These are phyloP conservation scores for Ptilonorhynchus violaceus DNA, from an alignment of 2,113 vertebrate species.

Conservation along the genomic window DNA sequence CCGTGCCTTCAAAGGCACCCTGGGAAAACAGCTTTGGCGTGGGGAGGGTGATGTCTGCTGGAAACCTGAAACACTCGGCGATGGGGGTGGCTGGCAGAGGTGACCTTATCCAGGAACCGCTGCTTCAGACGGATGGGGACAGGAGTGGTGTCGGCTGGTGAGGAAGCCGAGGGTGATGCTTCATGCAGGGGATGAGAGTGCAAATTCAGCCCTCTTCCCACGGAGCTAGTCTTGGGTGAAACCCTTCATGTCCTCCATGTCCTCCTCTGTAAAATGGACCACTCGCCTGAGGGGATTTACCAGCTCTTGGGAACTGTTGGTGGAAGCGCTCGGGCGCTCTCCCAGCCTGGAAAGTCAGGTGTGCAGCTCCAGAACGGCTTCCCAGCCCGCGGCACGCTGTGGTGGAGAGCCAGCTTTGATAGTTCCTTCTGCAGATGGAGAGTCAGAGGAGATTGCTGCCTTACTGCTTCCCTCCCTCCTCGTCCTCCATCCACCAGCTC, in stretches of 20 bases:
- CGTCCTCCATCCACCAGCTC: background rate
- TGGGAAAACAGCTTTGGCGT: constrained; percentile 13
- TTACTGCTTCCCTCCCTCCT: background rate
- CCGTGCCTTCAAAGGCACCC: constrained; percentile 29
- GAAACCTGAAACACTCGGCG: background rate
- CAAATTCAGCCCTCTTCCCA: background rate
- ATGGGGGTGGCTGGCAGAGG: background rate
- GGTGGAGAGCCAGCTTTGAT: background rate
- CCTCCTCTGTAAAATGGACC: background rate
- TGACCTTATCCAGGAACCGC: background rate
- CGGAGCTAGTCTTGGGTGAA: background rate
- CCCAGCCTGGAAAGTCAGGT: background rate
- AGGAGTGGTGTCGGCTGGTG: background rate
- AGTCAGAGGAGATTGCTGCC: background rate
- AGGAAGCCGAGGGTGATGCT: background rate
- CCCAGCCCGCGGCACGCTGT: rapidly evolving
- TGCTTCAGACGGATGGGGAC: background rate
- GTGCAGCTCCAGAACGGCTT: background rate
- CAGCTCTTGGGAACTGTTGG: background rate
- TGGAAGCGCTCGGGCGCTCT: background rate
- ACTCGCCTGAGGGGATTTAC: background rate
- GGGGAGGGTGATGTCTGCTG: background rate
- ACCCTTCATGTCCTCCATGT: background rate
- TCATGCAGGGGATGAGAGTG: background rate
- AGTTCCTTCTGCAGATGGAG: background rate